These are phyloP conservation scores for Pyrgilauda ruficollis DNA, from an alignment of 2,113 vertebrate genomes.

Conservation along the genomic window DNA sequence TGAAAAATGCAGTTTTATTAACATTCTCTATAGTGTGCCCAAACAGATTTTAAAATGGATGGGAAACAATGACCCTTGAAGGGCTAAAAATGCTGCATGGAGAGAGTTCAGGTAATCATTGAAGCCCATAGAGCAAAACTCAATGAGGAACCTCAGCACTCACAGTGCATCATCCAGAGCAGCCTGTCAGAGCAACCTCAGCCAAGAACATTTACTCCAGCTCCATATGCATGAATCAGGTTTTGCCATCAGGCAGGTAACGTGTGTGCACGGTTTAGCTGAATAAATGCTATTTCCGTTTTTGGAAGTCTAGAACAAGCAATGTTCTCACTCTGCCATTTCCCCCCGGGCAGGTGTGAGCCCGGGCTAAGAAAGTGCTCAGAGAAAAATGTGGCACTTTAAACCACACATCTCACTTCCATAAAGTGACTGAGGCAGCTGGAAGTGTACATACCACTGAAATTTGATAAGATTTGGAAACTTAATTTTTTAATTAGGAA, in stretches of 20 bases:
- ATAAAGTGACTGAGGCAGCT: not conserved
- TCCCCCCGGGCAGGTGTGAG: not conserved
- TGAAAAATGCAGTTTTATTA: slow-evolving; percentile 30
- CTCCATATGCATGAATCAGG: not conserved
- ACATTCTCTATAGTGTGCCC: not conserved
- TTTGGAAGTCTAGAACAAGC: not conserved
- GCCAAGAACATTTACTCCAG: not conserved
- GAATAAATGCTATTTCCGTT: not conserved
- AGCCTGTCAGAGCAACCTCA: not conserved
- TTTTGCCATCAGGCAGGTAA: not conserved
- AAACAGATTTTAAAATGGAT: not conserved
- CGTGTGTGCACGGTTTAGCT: not conserved
- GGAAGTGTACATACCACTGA: not conserved
- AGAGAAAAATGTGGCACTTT: not conserved
- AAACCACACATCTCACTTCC: not conserved
- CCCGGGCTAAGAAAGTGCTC: not conserved
- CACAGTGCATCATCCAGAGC: not conserved
- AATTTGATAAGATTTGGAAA: not conserved
- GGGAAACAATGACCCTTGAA: not conserved
- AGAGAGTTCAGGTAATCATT: not conserved
- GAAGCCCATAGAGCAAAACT: not conserved
- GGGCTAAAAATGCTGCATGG: not conserved
- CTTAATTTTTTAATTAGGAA: not conserved
- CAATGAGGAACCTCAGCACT: not conserved
- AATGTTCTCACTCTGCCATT: not conserved